phyloP scores from a whole-genome alignment of 2,888 invertebrate species.

The Hyles lineata region DNA sequence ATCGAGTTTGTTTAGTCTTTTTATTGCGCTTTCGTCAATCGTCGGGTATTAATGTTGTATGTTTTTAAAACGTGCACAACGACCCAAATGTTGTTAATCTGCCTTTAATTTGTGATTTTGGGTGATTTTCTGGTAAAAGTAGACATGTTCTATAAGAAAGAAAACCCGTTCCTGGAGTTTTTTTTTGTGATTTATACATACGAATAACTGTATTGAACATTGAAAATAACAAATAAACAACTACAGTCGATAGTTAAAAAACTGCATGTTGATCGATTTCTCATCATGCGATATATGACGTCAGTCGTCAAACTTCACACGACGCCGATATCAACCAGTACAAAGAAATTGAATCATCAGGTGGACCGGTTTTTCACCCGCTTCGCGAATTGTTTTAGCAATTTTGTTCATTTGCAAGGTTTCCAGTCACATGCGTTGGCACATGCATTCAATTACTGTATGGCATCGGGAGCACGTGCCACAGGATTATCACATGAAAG shows the following conservation, averaged over 20 bases:
- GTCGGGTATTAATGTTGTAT: too few relatives aligned
- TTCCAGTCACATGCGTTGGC: constrained; percentile 45
- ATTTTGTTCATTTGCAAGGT: constrained; percentile 21
- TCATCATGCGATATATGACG: background rate
- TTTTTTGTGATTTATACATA: too few relatives aligned
- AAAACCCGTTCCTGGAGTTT: too few relatives aligned
- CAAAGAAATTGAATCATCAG: constrained; percentile 12
- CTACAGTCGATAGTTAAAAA: background rate
- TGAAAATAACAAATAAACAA: background rate
- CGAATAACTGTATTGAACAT: background rate
- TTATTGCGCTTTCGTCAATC: background rate
- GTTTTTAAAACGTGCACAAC: background rate
- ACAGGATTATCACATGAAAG: constrained; percentile 32
- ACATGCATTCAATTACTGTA: constrained; percentile 40
- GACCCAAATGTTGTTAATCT: background rate
- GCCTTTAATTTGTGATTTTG: background rate
- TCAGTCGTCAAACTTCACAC: background rate
- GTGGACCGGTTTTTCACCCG: background rate
- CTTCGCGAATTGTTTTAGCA: constrained; percentile 24
- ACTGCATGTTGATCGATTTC: background rate
- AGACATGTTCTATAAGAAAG: too few relatives aligned
- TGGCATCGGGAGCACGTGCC: constrained; percentile 46
- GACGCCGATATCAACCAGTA: background rate
- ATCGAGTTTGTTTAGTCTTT: background rate
- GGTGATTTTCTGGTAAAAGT: background rate